phyloP scores from a whole-genome alignment of 1,140 invertebrate genomes.

The Cotesia typhae region DNA sequence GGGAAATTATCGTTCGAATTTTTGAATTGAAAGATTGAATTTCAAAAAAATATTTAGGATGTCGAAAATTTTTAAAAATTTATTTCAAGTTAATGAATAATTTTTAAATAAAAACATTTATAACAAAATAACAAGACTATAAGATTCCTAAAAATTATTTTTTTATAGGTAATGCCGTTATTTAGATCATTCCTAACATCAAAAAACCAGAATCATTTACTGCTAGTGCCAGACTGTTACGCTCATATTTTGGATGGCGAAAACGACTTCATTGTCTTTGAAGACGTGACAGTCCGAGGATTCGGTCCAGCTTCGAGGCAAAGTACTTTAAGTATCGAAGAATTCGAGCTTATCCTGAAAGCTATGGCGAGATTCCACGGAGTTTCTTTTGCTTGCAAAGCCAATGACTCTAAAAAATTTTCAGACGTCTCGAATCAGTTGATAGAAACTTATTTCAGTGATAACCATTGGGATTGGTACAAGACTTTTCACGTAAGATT shows the following conservation, averaged over 20 bases:
- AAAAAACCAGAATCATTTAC: conserved; percentile 45
- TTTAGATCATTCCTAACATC: conserved; percentile 51
- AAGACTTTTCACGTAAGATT: conserved; percentile 66
- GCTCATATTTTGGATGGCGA: conserved; percentile 68
- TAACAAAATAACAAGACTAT: not conserved
- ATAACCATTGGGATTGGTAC: conserved; percentile 72
- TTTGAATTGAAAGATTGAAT: too few species aligned
- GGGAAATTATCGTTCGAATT: not conserved
- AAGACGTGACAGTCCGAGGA: conserved; percentile 70
- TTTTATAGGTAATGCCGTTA: conserved; percentile 52
- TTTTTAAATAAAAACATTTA: not conserved
- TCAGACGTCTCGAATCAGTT: conserved; percentile 56
- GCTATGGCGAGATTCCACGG: conserved; percentile 75
- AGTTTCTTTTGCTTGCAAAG: conserved; percentile 73
- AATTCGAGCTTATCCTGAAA: conserved; percentile 68
- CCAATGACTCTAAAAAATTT: conserved; percentile 71
- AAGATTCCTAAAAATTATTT: not conserved
- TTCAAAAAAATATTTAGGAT: too few species aligned
- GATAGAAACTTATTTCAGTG: conserved; percentile 70
- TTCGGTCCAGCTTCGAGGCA: conserved; percentile 66
- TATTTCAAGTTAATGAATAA: too few species aligned
- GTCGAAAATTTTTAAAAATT: too few species aligned
- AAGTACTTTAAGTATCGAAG: conserved; percentile 65
- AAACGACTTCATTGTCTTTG: conserved; percentile 74
- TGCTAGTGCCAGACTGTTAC: conserved; percentile 64